A percentile compares a stretch with the other conserved stretches of the same genome.
Evolutionary conservation across 2,797 vertebrate genomes (phyloP).

Genomic region (Amblyopsis hoosieri): DNA sequence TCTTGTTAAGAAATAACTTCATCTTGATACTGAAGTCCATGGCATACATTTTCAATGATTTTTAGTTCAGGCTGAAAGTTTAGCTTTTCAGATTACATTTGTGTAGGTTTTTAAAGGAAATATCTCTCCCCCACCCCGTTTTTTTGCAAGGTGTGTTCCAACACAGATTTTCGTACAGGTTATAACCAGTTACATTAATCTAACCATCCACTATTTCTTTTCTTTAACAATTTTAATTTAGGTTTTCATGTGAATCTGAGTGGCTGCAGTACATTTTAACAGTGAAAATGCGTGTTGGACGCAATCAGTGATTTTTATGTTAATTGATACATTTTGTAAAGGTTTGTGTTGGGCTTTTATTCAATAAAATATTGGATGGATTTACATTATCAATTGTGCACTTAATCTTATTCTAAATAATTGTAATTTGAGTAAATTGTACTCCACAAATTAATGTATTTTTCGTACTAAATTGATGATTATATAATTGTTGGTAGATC

Average conservation of each 20-base stretch:
- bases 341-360: slow-evolving; percentile 76
- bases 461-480: too few species aligned
- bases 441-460: too few species aligned
- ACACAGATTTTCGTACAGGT: slow-evolving; percentile 28
- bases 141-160: slow-evolving; percentile 16
- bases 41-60: slow-evolving; percentile 27
- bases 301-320: slow-evolving; percentile 72
- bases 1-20: slow-evolving; percentile 16
- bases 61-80: slow-evolving; percentile 29
- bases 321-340: slow-evolving; percentile 77
- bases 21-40: slow-evolving; percentile 26
- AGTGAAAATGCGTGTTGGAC: slow-evolving; percentile 57
- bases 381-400: slow-evolving; percentile 51
- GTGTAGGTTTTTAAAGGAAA: slow-evolving; percentile 28
- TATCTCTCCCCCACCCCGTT: too few species aligned
- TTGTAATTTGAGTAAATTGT: background rate
- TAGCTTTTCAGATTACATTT: slow-evolving; percentile 24
- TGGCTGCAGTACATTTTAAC: slow-evolving; percentile 66
- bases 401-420: background rate
- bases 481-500: too few species aligned
- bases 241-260: slow-evolving; percentile 43
- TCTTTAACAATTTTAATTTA: slow-evolving; percentile 35
- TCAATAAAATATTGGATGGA: slow-evolving; percentile 82
- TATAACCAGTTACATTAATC: slow-evolving; percentile 40
- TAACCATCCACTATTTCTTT: slow-evolving; percentile 58